Base-by-base conservation (phyloP, 2,113 vertebrate species). In the Colossoma macropomum region DNA sequence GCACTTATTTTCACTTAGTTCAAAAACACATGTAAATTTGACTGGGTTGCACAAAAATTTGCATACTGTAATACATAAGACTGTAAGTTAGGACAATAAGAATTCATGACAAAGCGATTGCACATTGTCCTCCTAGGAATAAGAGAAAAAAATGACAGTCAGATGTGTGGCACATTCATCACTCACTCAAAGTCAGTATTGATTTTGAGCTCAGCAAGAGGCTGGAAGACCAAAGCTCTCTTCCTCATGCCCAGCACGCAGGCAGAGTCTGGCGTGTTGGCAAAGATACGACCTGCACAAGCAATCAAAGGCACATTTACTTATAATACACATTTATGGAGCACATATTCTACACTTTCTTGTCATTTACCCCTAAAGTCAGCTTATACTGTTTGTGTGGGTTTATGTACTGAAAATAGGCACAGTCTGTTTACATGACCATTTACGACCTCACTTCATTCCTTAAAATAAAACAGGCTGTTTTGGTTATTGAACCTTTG, bases 181-280 rank as follows among this genome's bases (percentile, higher is more conserved):
- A 4, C 96, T 91, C 91, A 99, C 97, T 96, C 95, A 69, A 98
- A 96, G 80, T 99, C 97, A 0, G 97, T 98, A 76, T 97, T 93
- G 8, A 78, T 92, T 90, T 95, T 95, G 70, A 99, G 93, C 0
- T 96, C 96, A 0, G 90, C 1, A 21, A 99, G 86, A 41, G 97
- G 95, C 90, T 97, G 96, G 92, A 98, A 98, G 48, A 95, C 87
- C 66, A 98, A 92, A 1, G 95, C 91, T 86, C 96, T 94, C 89
- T 96, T 98, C 62, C 87, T 95, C 97, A 98, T 97, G 30, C 97
- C 97, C 90, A 98, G 88, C 75, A 99, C 94, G 34, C 97, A 99
- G 0, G 96, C 97, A 0, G 97, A 97, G 86, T 98, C 96, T 0
- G 94, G 91, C 0, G 94, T 95, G 88, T 98, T 98, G 34, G 97